Conservation (phyloP, 2,888 invertebrate genomes). For the Rhagonycha fulva region DNA sequence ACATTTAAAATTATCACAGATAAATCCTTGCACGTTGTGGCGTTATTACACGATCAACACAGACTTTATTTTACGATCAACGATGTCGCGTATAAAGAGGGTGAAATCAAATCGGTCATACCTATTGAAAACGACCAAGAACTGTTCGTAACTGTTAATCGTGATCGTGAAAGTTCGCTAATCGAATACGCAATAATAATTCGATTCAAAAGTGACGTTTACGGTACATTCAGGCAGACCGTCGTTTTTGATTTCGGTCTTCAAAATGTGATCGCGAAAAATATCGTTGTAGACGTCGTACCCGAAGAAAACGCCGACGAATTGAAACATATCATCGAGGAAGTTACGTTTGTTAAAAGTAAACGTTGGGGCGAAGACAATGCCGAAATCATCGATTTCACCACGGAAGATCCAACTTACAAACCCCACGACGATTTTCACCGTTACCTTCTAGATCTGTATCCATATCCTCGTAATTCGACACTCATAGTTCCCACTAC, state of each 20-base stretch:
- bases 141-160: conserved; percentile 23
- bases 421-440: conserved; percentile 56
- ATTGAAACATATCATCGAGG: conserved; percentile 58
- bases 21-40: conserved; percentile 63
- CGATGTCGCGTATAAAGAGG: conserved; percentile 48
- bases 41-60: conserved; percentile 71
- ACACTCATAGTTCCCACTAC: conserved; percentile 71
- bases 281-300: conserved; percentile 77
- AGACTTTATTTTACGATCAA: conserved; percentile 69
- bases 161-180: conserved; percentile 40
- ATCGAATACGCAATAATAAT: conserved; percentile 60
- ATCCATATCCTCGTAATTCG: conserved; percentile 69
- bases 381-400: conserved; percentile 52
- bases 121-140: conserved; percentile 51
- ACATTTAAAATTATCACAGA: conserved; percentile 61
- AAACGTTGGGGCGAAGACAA: conserved; percentile 61
- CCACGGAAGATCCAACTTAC: conserved; percentile 37
- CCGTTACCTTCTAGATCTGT: conserved; percentile 61
- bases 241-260: conserved; percentile 76
- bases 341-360: conserved; percentile 64
- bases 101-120: conserved; percentile 35
- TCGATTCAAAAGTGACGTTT: conserved; percentile 70
- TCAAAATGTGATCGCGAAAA: conserved; percentile 66
- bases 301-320: conserved; percentile 68
- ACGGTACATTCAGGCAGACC: conserved; percentile 78